Conservation (phyloP, 2,888 invertebrate species). For the Cantharis rufa region DNA sequence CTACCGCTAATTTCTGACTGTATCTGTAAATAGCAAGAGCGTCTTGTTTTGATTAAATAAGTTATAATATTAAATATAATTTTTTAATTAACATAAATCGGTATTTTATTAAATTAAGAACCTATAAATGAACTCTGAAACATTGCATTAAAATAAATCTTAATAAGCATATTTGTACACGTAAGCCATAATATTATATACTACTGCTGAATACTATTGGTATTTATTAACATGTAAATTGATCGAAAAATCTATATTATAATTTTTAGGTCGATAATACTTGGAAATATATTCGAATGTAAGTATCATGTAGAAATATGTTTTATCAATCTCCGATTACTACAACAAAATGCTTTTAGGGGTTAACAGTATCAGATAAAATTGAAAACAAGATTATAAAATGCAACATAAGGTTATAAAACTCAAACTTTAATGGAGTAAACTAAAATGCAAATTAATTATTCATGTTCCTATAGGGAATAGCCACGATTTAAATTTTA, state of each 20-base stretch:
- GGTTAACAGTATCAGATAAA: background rate
- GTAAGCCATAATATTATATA: too few relatives aligned
- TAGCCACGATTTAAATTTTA: conserved; percentile 37
- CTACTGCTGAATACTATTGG: too few relatives aligned
- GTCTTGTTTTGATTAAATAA: too few relatives aligned
- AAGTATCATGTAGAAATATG: background rate
- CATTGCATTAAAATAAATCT: too few relatives aligned
- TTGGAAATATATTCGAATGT: background rate
- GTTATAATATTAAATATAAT: too few relatives aligned
- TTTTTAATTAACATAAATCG: too few relatives aligned
- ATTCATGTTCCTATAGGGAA: conserved; percentile 17
- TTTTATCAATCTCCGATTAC: background rate
- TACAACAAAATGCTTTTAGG: background rate
- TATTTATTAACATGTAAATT: too few relatives aligned
- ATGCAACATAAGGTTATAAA: conserved; percentile 5
- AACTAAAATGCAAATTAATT: conserved; percentile 24
- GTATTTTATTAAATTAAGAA: too few relatives aligned
- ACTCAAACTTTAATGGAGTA: background rate
- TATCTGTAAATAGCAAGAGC: too few relatives aligned
- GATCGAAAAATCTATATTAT: background rate
- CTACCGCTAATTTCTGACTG: too few relatives aligned
- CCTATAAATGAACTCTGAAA: too few relatives aligned
- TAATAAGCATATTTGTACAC: too few relatives aligned
- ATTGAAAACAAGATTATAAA: background rate
- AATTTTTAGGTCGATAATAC: background rate